A percentile compares a stretch with the other conserved stretches of the same genome.
These are phyloP conservation scores for Hemicrepidius hirtus DNA, from an alignment of 2,888 invertebrate species.

Conservation along the genomic window DNA sequence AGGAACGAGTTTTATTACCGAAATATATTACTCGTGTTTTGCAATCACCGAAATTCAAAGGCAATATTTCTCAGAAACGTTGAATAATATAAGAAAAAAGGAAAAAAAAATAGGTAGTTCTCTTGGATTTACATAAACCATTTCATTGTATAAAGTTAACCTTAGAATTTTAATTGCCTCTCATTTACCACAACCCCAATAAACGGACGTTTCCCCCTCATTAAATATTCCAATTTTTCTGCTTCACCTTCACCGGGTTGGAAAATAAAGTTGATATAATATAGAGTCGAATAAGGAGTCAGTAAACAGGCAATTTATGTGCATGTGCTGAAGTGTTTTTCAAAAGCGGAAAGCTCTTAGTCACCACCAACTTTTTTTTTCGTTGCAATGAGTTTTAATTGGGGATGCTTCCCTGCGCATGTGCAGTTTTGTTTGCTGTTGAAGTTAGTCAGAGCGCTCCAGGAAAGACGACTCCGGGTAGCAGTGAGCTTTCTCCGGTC, in stretches of 20 bases:
- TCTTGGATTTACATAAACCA: too few relatives aligned
- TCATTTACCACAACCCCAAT: too few relatives aligned
- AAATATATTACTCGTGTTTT: neutral
- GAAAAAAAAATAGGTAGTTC: too few relatives aligned
- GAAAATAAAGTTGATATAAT: neutral
- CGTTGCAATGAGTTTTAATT: constrained; percentile 34
- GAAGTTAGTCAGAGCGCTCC: constrained; percentile 61
- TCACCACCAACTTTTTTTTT: constrained; percentile 28
- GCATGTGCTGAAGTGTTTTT: constrained; percentile 9
- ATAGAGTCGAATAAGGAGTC: neutral
- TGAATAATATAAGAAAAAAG: too few relatives aligned
- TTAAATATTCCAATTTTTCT: too few relatives aligned
- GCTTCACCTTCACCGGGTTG: neutral
- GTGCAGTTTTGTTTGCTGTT: constrained; percentile 46
- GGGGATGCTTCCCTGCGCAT: constrained; percentile 47
- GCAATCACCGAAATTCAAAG: neutral
- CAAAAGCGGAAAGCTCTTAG: constrained; percentile 29
- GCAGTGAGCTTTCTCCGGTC: constrained; percentile 69
- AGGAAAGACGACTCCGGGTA: constrained; percentile 66
- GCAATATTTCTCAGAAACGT: neutral
- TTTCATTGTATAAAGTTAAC: too few relatives aligned
- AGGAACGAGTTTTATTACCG: neutral
- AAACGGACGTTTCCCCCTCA: too few relatives aligned
- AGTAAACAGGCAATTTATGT: constrained; percentile 8
- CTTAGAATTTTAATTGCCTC: too few relatives aligned